phyloP scores from a whole-genome alignment of 37 sponge, comb jelly and placozoan genomes.

The Ianthella basta region DNA sequence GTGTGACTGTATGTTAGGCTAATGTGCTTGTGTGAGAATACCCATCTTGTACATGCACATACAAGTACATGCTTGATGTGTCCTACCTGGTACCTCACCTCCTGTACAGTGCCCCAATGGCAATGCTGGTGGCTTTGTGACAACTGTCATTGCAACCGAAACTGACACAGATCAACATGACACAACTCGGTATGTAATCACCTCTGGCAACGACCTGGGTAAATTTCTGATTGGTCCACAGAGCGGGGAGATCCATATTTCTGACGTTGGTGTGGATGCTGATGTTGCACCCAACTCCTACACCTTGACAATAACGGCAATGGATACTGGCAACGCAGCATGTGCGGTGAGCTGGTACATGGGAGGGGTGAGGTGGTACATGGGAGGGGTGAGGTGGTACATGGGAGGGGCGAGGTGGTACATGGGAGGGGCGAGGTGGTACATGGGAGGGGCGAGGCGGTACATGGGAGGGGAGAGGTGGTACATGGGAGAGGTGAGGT shows the following conservation, averaged over 20 bases:
- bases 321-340: background rate
- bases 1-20: too few relatives aligned
- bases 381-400: too few relatives aligned
- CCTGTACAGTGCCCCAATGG: slow-evolving; percentile 19
- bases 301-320: background rate
- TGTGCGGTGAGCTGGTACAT: background rate
- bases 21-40: too few relatives aligned
- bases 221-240: slow-evolving; percentile 18
- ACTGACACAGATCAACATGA: slow-evolving; percentile 1
- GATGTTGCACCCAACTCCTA: background rate
- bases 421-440: too few relatives aligned
- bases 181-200: slow-evolving; percentile 10
- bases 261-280: slow-evolving; percentile 28
- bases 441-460: too few relatives aligned
- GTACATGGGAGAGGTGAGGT: too few relatives aligned
- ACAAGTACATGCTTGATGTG: too few relatives aligned
- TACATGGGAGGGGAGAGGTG: too few relatives aligned
- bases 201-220: background rate
- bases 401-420: too few relatives aligned
- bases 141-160: slow-evolving; percentile 6
- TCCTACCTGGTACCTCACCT: background rate
- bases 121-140: slow-evolving; percentile 20
- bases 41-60: too few relatives aligned
- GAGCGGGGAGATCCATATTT: slow-evolving; percentile 48
- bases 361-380: too few relatives aligned